Conservation (phyloP, 1,140 invertebrate genomes). For the Drosophila neocordata region DNA sequence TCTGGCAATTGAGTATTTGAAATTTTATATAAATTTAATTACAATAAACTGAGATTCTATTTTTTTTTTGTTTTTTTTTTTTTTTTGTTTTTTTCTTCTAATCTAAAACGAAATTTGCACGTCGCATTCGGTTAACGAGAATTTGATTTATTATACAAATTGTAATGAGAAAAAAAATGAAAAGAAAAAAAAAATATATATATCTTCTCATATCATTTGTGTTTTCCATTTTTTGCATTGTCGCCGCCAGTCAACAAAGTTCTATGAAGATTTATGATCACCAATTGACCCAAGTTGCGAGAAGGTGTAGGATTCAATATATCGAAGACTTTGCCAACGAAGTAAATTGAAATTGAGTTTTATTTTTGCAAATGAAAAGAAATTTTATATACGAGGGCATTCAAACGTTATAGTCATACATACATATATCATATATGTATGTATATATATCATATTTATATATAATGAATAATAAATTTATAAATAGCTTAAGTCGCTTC, state of each 20-base stretch:
- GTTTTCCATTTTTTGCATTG: slow-evolving; percentile 55
- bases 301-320: slow-evolving; percentile 50
- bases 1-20: not conserved
- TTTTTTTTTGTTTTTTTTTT: not conserved
- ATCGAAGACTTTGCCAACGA: slow-evolving; percentile 13
- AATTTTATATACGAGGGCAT: not conserved
- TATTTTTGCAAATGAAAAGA: slow-evolving; percentile 26
- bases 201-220: slow-evolving; percentile 20
- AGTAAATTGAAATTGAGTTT: slow-evolving; percentile 66
- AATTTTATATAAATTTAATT: slow-evolving; percentile 29
- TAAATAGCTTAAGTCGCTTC: too few species aligned
- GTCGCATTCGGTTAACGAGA: slow-evolving; percentile 65
- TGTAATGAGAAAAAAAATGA: slow-evolving; percentile 62
- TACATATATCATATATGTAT: too few species aligned
- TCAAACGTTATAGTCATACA: not conserved
- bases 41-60: slow-evolving; percentile 39
- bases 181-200: too few species aligned
- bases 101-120: slow-evolving; percentile 54
- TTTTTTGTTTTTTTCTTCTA: not conserved
- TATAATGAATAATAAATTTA: too few species aligned
- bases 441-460: too few species aligned
- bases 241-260: slow-evolving; percentile 66
- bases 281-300: slow-evolving; percentile 62
- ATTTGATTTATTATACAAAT: slow-evolving; percentile 70
- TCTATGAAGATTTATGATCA: slow-evolving; percentile 75